A percentile compares a stretch with the other conserved stretches of the same genome.
Conservation (phyloP, 2,797 vertebrate genomes). For the Acipenser oxyrinchus region DNA sequence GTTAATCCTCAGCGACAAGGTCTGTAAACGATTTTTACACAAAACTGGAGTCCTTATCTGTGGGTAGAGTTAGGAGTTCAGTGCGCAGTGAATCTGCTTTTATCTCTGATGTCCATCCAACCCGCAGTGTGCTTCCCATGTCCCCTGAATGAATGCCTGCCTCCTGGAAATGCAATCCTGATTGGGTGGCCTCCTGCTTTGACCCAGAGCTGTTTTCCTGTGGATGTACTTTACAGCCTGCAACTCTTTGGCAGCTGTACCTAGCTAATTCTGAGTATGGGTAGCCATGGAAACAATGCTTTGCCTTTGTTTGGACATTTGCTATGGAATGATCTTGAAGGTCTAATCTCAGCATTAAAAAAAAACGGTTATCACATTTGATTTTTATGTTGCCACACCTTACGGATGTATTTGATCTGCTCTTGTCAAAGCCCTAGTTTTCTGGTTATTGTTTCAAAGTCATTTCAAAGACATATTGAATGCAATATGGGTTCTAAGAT, state of each 20-base stretch:
- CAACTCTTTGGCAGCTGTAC: too few species aligned
- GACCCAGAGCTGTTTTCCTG: background rate
- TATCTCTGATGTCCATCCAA: slow-evolving; percentile 17
- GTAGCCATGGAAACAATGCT: too few species aligned
- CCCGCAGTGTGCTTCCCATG: background rate
- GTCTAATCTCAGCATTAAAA: background rate
- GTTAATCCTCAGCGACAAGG: slow-evolving; percentile 29
- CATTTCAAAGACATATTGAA: too few species aligned
- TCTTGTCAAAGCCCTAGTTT: too few species aligned
- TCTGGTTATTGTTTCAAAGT: too few species aligned
- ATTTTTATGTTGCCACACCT: too few species aligned
- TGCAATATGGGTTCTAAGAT: too few species aligned
- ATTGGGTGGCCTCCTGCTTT: background rate
- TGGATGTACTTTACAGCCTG: too few species aligned
- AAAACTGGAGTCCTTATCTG: slow-evolving; percentile 18
- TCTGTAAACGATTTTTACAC: slow-evolving; percentile 13
- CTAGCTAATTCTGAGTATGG: too few species aligned
- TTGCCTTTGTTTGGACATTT: background rate
- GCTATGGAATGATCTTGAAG: background rate
- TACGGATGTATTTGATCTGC: background rate
- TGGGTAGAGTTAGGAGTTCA: slow-evolving; percentile 7
- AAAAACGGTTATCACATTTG: too few species aligned
- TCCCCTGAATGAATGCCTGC: background rate
- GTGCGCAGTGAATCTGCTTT: slow-evolving; percentile 15
- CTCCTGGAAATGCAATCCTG: slow-evolving; percentile 2